Evolutionary conservation across 2,113 vertebrate genomes (phyloP).

Genomic region (Triplophysa siluroides): DNA sequence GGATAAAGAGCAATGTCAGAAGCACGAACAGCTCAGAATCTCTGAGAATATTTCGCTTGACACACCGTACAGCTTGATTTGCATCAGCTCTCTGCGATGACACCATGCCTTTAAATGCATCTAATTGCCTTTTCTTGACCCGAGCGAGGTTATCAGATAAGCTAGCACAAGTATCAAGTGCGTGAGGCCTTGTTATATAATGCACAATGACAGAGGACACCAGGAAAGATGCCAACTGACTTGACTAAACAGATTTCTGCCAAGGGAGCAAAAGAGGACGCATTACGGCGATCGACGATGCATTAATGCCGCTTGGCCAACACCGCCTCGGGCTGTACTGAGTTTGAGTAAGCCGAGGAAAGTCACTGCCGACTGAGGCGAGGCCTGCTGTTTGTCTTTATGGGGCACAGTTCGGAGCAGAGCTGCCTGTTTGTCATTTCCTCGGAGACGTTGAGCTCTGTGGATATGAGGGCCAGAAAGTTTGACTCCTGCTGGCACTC

Average conservation of each 20-base stretch:
- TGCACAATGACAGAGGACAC: conserved; percentile 8
- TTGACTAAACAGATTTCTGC: conserved; percentile 19
- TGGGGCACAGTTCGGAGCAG: conserved; percentile 9
- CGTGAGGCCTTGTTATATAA: conserved; percentile 20
- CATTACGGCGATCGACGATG: neutral
- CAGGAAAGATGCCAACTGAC: neutral
- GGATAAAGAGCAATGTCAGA: neutral
- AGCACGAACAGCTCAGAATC: neutral
- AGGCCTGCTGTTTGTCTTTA: conserved; percentile 4
- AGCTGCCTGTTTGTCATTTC: conserved; percentile 35
- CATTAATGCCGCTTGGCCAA: conserved; percentile 29
- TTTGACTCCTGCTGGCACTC: conserved; percentile 31
- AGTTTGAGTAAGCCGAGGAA: neutral
- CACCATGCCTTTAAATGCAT: conserved; percentile 1
- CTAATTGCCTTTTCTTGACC: conserved; percentile 23
- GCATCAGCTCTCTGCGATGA: neutral
- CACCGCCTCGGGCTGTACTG: conserved; percentile 12
- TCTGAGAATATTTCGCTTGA: neutral
- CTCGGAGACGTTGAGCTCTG: conserved; percentile 7
- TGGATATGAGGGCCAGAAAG: conserved; percentile 21
- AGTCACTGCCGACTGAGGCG: conserved; percentile 12
- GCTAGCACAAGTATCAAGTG: conserved; percentile 12
- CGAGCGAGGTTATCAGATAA: conserved; percentile 19
- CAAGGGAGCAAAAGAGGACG: conserved; percentile 32
- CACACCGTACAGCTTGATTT: conserved; percentile 8